Base-by-base conservation (phyloP, 2,113 vertebrate genomes). In the Microcebus ravelobensis region DNA sequence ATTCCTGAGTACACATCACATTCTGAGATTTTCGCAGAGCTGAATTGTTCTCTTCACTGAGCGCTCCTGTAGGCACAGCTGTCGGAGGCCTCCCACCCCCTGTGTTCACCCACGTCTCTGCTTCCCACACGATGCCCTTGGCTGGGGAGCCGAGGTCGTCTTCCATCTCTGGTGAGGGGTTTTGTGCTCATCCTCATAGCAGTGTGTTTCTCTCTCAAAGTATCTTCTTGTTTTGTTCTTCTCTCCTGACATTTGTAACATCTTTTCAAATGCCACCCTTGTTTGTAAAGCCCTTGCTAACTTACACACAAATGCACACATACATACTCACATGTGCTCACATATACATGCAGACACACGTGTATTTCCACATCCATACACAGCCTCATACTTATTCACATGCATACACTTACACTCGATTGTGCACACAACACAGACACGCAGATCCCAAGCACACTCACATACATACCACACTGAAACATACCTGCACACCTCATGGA, bases 81-180 rank as follows among this genome's bases (percentile, higher is more conserved):
- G 29, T 52, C 31, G 23, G 34, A 73, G n/a, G 18, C 18, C 3
- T 20, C 11, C 39, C 3, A 0, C 5, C 45, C 31, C 55, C 48
- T 5, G 2, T 6, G 27, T 67, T 8, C 18, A 0, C 31, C 18
- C 59, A 12, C 2, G 0, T 2, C 45, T 65, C 29, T 5, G 55
- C 42, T 48, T 21, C 42, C 45, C 63, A 6, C 31, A 10, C 0
- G 0, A 7, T 2, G 8, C 29, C 50, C 36, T 20, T 9, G 18
- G 13, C 59, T 20, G 65, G 27, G 20, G 57, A 36, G 13, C 42
- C 0, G 1, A 36, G 42, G 9, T 25, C 34, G 13, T 59, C 13
- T 29, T 84, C 74, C 2, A 0, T 23, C 61, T 68, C 39, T 1
- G 8, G 2, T 12, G 1, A 13, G 63, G 29, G 63, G n/a, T 3